phyloP scores from a whole-genome alignment of 2,888 invertebrate species.

The Clepsis dumicolana region DNA sequence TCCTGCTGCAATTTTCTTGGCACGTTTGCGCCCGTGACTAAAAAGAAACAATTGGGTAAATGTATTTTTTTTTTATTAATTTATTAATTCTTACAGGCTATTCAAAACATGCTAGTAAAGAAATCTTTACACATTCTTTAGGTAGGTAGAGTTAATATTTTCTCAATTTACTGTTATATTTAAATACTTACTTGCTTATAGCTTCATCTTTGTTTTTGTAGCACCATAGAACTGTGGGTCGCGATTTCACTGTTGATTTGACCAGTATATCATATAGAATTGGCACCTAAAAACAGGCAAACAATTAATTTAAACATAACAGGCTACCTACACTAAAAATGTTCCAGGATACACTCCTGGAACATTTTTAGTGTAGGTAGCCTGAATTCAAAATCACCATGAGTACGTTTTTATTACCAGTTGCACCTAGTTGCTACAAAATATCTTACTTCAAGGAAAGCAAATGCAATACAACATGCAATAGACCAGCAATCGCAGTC shows the following conservation, averaged over 20 bases:
- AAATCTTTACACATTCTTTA: too few species aligned
- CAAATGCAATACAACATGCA: background rate
- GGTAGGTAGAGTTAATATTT: too few species aligned
- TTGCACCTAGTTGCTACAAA: background rate
- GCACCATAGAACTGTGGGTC: conserved; percentile 99
- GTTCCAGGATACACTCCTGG: background rate
- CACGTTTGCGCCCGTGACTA: conserved; percentile 96
- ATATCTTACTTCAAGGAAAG: background rate
- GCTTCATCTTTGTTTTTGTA: conserved; percentile 97
- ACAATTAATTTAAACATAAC: background rate
- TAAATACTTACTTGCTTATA: conserved; percentile 90
- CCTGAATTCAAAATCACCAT: background rate
- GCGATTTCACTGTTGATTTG: conserved; percentile 96
- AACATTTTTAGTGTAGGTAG: background rate
- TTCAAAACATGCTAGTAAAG: too few species aligned
- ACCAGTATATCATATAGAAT: conserved; percentile 99
- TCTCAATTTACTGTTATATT: too few species aligned
- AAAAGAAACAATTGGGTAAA: too few species aligned
- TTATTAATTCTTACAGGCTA: too few species aligned
- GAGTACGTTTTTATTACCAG: background rate
- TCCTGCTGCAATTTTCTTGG: conserved; percentile 96
- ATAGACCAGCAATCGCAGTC: background rate
- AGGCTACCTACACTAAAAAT: background rate
- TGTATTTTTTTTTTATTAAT: too few species aligned
- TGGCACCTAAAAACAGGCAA: conserved; percentile 89